A percentile compares a stretch with the other conserved stretches of the same genome.
Conservation (phyloP, 2,888 invertebrate species). For the Rotaria socialis region DNA sequence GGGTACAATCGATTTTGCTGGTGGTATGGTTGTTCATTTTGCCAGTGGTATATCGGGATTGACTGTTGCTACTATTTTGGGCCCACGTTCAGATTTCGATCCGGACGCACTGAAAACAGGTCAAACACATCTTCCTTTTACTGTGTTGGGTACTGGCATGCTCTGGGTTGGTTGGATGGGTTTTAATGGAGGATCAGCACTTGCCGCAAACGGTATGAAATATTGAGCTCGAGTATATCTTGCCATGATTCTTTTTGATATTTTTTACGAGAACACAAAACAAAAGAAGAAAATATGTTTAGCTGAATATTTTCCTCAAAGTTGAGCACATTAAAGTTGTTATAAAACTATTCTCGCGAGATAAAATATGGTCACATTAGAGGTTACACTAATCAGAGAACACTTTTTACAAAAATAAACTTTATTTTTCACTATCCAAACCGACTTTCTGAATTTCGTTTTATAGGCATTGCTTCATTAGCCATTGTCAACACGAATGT, state of each 20-base stretch:
- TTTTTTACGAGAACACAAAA: too few relatives aligned
- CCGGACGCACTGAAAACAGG: background rate
- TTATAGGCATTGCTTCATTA: background rate
- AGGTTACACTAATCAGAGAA: too few relatives aligned
- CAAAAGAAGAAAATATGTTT: too few relatives aligned
- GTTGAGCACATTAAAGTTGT: too few relatives aligned
- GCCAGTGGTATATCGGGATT: background rate
- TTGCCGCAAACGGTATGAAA: background rate
- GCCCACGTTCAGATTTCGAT: background rate
- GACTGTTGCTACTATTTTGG: background rate
- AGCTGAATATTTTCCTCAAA: too few relatives aligned
- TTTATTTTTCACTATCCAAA: too few relatives aligned
- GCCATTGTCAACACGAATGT: background rate
- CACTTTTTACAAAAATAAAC: too few relatives aligned
- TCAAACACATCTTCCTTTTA: background rate
- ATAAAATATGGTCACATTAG: too few relatives aligned
- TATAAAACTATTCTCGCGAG: too few relatives aligned
- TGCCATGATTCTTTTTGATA: too few relatives aligned
- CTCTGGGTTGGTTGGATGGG: conserved; percentile 11
- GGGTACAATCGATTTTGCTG: background rate
- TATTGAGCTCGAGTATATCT: too few relatives aligned
- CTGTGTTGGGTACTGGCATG: background rate
- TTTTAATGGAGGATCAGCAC: background rate
- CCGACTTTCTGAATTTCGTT: too few relatives aligned
- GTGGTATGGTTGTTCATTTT: conserved; percentile 6